Percentiles rank a stretch among this genome's conserved stretches.
phyloP scores from a whole-genome alignment of 2,888 invertebrate genomes.

The Mimachlamys varia region DNA sequence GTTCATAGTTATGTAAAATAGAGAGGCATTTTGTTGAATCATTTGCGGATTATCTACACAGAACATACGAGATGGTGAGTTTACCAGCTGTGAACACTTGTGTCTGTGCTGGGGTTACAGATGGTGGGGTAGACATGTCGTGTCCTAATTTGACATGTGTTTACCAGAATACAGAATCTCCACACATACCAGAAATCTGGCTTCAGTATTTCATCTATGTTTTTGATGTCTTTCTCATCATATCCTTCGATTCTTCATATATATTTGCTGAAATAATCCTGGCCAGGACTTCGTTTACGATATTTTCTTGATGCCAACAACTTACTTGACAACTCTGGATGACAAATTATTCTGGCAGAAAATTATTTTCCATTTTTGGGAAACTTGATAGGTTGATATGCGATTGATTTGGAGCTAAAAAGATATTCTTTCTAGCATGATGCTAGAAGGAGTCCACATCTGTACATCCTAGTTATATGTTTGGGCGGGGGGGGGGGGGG shows the following conservation, averaged over 20 bases:
- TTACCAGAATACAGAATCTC: background rate
- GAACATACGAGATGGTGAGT: background rate
- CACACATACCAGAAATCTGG: background rate
- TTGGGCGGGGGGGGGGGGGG: no score
- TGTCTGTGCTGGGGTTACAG: background rate
- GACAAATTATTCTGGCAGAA: no score
- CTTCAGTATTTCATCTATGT: background rate
- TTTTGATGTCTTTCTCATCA: background rate
- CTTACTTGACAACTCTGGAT: no score
- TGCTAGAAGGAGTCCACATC: no score
- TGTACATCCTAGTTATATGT: no score
- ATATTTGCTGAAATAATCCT: no score
- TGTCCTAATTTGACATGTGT: background rate
- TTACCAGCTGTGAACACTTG: background rate
- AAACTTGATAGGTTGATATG: no score
- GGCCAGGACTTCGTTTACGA: no score
- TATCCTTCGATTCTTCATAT: background rate
- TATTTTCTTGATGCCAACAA: no score
- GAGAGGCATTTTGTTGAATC: constrained; percentile 3
- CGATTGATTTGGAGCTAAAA: no score
- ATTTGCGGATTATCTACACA: background rate
- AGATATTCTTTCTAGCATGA: no score
- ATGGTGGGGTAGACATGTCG: background rate
- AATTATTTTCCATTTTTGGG: no score
- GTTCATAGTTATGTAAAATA: background rate